Evolutionary conservation across 2,888 invertebrate genomes (phyloP).

Genomic region (Dusona sp.): DNA sequence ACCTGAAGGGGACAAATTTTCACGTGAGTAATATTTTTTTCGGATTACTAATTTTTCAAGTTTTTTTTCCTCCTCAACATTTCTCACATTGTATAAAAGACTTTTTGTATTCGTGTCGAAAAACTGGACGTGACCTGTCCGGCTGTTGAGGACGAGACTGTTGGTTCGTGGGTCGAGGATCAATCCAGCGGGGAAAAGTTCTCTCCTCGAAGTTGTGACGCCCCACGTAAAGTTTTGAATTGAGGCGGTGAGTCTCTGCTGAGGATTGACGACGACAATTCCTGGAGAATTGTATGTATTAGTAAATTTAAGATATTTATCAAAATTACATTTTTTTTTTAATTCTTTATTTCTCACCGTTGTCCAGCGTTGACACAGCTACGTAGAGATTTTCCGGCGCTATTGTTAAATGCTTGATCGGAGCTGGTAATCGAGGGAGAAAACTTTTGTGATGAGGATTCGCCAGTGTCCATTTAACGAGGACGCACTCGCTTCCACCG

Average conservation of each 20-base stretch:
- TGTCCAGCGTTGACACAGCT: constrained; percentile 89
- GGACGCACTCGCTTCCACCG: constrained; percentile 91
- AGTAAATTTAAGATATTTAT: neutral
- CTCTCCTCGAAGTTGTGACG: constrained; percentile 84
- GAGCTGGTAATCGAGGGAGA: constrained; percentile 90
- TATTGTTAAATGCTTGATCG: constrained; percentile 88
- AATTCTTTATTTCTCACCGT: constrained; percentile 85
- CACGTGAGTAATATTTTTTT: neutral
- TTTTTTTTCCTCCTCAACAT: neutral
- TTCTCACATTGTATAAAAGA: constrained; percentile 90
- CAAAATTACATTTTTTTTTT: neutral
- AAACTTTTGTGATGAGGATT: constrained; percentile 86
- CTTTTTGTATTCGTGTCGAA: constrained; percentile 88
- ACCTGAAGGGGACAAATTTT: constrained; percentile 84
- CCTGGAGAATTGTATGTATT: constrained; percentile 74
- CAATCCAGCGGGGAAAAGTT: constrained; percentile 87
- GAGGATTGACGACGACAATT: constrained; percentile 86
- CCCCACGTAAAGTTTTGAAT: constrained; percentile 90
- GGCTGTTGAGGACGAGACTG: constrained; percentile 90
- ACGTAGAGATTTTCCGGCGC: constrained; percentile 88
- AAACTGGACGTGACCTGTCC: constrained; percentile 91
- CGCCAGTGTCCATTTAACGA: constrained; percentile 90
- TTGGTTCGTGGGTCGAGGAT: constrained; percentile 88
- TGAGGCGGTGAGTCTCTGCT: constrained; percentile 86
- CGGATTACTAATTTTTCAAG: neutral